Evolutionary conservation across 2,888 invertebrate genomes (phyloP), one percentile per base, ranked within the genome.

Genomic region (Habrosyne pyritoides): DNA sequence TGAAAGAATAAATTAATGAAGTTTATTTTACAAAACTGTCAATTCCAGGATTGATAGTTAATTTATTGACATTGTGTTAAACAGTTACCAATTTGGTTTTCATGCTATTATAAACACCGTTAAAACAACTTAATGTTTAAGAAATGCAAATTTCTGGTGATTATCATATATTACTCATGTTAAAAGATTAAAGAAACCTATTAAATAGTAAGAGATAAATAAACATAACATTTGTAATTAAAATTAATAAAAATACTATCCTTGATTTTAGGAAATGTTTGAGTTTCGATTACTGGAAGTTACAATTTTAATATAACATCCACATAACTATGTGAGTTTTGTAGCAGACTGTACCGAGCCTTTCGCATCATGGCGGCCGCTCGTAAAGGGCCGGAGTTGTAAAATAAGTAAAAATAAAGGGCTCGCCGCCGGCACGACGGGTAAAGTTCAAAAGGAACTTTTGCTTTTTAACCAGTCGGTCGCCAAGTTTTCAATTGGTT

Each of bases 401-500:
- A 86, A 86, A 88, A 84, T 82, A 84, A 84, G 83, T 81, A 86
- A 84, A 86, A 83, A 86, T 80, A 84, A 85, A 84, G 78, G 81
- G 77, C 79, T 73, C 65, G 76, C 76, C 78, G 72, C 66, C 79
- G 81, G 84, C 79, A 74, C 64, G 64, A 77, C 76, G 79, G 75
- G 67, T 73, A 70, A 84, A 86, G 81, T 87, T 86, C 83, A 80
- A 84, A 86, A 76, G 77, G 75, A 87, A 87, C 84, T 88, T 89
- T 88, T 85, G 86, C 86, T 86, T 89, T 89, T 87, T 87, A 90
- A 87, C 87, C 85, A 86, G 86, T 83, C 80, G 78, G 84, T 84
- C 81, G 81, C 81, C 79, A 89, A 90, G 84, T 89, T 89, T n/a
- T 89, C 89, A 90, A 90, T 91, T 90, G 87, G 87, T 88, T 89